A percentile compares a stretch with the other conserved stretches of the same genome.
Evolutionary conservation across 2,797 vertebrate species (phyloP).

Genomic region (Sebastes jordani): DNA sequence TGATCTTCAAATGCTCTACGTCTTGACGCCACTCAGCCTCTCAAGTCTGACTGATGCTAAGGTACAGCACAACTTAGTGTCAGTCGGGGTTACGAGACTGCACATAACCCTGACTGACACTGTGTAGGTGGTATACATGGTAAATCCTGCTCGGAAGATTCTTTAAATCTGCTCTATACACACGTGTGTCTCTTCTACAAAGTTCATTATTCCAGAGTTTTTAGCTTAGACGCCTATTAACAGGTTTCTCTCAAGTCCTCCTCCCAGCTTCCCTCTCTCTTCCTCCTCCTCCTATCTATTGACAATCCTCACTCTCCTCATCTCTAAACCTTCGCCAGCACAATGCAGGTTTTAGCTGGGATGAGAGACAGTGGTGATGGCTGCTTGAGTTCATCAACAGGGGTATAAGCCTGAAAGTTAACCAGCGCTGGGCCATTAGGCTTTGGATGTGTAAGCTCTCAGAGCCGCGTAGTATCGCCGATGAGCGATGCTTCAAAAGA

Average conservation of each 20-base stretch:
- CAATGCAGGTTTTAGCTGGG: slow-evolving; percentile 64
- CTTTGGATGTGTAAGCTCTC: slow-evolving; percentile 72
- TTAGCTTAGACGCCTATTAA: slow-evolving; percentile 35
- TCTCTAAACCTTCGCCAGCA: slow-evolving; percentile 56
- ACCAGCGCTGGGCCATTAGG: slow-evolving; percentile 67
- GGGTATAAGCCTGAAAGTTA: slow-evolving; percentile 73
- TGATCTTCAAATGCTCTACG: slow-evolving; percentile 22
- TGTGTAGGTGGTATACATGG: not conserved
- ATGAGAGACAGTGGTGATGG: slow-evolving; percentile 61
- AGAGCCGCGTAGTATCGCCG: slow-evolving; percentile 49
- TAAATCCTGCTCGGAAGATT: slow-evolving; percentile 41
- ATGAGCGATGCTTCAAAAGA: slow-evolving; percentile 73
- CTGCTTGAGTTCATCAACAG: slow-evolving; percentile 68
- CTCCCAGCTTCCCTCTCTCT: slow-evolving; percentile 1
- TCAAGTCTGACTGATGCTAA: slow-evolving; percentile 26
- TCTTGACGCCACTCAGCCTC: slow-evolving; percentile 30
- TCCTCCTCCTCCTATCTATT: slow-evolving; percentile 35
- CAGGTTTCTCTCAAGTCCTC: slow-evolving; percentile 40
- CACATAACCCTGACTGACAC: slow-evolving; percentile 37
- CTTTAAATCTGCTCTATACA: slow-evolving; percentile 16
- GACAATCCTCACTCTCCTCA: slow-evolving; percentile 55
- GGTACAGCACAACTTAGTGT: slow-evolving; percentile 19
- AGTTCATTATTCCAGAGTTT: slow-evolving; percentile 39
- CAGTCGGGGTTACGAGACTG: slow-evolving; percentile 3
- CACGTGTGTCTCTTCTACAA: slow-evolving; percentile 10